Percentiles rank a stretch among this genome's conserved stretches.
Conservation (phyloP, 2,113 vertebrate genomes). For the Setophaga petechia region DNA sequence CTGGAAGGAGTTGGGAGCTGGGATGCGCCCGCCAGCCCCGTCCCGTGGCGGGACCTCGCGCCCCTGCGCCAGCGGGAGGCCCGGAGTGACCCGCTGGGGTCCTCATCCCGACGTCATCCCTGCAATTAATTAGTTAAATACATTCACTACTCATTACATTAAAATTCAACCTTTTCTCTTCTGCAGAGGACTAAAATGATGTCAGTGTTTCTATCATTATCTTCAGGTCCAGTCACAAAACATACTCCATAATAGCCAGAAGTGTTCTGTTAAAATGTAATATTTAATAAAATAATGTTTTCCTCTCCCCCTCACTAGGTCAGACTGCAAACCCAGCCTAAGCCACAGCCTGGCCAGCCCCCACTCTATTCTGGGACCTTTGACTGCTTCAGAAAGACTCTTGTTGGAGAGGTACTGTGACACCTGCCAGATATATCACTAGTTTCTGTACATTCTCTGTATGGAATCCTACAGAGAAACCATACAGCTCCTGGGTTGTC, state of each 20-base stretch:
- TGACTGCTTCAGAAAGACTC: slow-evolving; percentile 93
- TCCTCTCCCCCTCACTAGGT: slow-evolving; percentile 74
- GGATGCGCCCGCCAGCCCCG: no score
- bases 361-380: slow-evolving; percentile 87
- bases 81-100: neutral
- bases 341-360: slow-evolving; percentile 81
- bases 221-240: fast-evolving
- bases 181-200: neutral
- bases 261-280: fast-evolving
- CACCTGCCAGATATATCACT: neutral
- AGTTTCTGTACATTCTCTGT: neutral
- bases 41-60: no score
- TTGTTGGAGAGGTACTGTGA: slow-evolving; percentile 85
- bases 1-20: no score
- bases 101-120: fast-evolving
- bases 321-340: slow-evolving; percentile 91
- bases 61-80: no score
- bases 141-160: fast-evolving
- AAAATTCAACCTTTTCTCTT: neutral
- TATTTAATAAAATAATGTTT: neutral
- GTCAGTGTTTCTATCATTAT: fast-evolving
- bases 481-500: neutral
- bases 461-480: neutral
- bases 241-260: fast-evolving
- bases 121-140: neutral